Percentiles rank a stretch among this genome's conserved stretches.
Conservation (phyloP, 2,797 vertebrate genomes). For the Cichlasoma orientale region DNA sequence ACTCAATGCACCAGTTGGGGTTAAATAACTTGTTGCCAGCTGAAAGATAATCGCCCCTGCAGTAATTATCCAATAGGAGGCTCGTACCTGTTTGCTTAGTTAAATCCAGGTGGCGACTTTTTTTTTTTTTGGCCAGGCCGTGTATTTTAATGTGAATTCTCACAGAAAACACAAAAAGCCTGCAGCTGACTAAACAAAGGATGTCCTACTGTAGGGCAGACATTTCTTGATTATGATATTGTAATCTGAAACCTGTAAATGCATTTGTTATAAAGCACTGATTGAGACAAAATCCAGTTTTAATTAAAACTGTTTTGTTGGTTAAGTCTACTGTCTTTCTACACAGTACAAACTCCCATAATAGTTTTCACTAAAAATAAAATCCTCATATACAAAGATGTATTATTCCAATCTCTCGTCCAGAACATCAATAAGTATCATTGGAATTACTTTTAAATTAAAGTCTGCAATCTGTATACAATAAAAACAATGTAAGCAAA, state of each 20-base stretch:
- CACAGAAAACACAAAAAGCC: not conserved
- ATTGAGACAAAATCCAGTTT: not conserved
- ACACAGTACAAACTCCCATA: conserved; percentile 63
- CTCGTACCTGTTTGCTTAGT: too few relatives aligned
- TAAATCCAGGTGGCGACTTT: too few relatives aligned
- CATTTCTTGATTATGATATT: not conserved
- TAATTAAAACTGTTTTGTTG: conserved; percentile 67
- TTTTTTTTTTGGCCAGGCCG: too few relatives aligned
- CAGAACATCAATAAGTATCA: conserved; percentile 46
- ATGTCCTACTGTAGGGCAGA: not conserved
- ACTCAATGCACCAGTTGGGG: too few relatives aligned
- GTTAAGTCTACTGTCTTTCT: conserved; percentile 43
- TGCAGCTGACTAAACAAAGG: not conserved
- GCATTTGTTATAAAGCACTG: not conserved
- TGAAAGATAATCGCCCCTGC: too few relatives aligned
- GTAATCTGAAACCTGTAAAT: not conserved
- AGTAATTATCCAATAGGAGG: too few relatives aligned
- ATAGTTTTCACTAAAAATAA: conserved; percentile 68
- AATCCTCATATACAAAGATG: conserved; percentile 71
- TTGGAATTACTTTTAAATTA: conserved; percentile 50
- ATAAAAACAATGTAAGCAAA: conserved; percentile 21
- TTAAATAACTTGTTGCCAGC: too few relatives aligned
- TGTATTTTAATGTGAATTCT: not conserved
- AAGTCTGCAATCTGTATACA: conserved; percentile 46
- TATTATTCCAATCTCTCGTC: conserved; percentile 33